Base-by-base conservation (phyloP, 1,140 invertebrate species). In the Heliconius nattereri region DNA sequence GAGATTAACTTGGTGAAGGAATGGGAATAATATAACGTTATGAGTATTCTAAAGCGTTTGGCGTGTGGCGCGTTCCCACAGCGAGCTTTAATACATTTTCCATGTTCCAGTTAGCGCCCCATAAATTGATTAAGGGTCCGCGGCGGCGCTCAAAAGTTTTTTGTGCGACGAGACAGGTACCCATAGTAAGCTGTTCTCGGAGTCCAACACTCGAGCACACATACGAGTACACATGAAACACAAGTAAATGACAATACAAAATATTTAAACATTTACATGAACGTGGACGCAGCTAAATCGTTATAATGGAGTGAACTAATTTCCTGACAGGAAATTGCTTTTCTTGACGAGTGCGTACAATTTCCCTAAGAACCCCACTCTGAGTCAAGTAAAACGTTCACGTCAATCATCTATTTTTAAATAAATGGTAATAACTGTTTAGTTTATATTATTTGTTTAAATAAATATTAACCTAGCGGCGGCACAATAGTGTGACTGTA, bases 21-120 rank as follows among this genome's bases (percentile, higher is more conserved):
- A n/a, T n/a, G n/a, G 76, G 71, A 83, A 81, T 81, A 85, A 88
- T 85, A 82, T 82, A 87, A 84, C 84, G 81, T 87, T 89, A 89
- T 86, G 85, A 86, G 85, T 86, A 83, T 90, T 85, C 79, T 77
- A 88, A 87, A 84, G 85, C 87, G 87, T 91, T 89, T 88, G 87
- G 85, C 86, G 87, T 90, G 86, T 86, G 88, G 79, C 85, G 87
- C 83, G 90, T 93, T 93, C 92, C 91, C 92, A 92, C 92, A 93
- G 86, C 86, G 86, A 81, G 90, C 91, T 93, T 93, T 94, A 94
- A 93, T 93, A 94, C 92, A 94, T 93, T 93, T 94, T 94, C 91
- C 91, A 84, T 94, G 92, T 94, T 91, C 91, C 91, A 93, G 92
- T 94, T 94, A 94, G 92, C 92, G 91, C 92, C 90, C 88, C 92